A percentile compares a stretch with the other conserved stretches of the same genome.
phyloP scores from a whole-genome alignment of 2,113 vertebrate genomes.

The Lagenorhynchus albirostris region DNA sequence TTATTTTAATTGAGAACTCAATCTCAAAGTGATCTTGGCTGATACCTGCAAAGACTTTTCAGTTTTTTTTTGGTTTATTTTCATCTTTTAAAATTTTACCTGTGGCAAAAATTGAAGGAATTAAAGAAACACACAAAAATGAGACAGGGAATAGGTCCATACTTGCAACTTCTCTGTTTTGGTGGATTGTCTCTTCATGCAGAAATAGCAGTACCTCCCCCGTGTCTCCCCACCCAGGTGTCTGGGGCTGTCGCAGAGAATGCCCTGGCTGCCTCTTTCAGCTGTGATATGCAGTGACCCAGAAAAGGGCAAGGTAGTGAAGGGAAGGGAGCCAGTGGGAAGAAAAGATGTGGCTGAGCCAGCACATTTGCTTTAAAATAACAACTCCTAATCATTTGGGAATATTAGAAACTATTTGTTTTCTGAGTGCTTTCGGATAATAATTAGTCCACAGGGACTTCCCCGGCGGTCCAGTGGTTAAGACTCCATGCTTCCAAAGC shows the following conservation, averaged over 20 bases:
- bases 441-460: neutral
- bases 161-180: neutral
- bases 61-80: neutral
- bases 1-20: neutral
- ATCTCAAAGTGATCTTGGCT: neutral
- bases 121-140: neutral
- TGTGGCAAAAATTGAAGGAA: conserved; percentile 2
- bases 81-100: neutral
- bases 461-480: too few species aligned
- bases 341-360: neutral
- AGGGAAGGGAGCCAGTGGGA: neutral
- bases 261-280: neutral
- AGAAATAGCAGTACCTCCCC: neutral
- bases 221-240: neutral
- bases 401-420: neutral
- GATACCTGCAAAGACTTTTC: neutral
- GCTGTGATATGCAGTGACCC: neutral
- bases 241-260: neutral
- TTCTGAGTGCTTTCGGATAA: neutral
- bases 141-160: neutral
- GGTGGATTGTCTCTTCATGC: neutral
- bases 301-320: neutral
- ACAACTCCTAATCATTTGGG: neutral
- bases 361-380: neutral
- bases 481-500: too few species aligned